These are phyloP conservation scores for Lottia gigantea DNA, from an alignment of 2,888 invertebrate genomes.

Conservation along the genomic window DNA sequence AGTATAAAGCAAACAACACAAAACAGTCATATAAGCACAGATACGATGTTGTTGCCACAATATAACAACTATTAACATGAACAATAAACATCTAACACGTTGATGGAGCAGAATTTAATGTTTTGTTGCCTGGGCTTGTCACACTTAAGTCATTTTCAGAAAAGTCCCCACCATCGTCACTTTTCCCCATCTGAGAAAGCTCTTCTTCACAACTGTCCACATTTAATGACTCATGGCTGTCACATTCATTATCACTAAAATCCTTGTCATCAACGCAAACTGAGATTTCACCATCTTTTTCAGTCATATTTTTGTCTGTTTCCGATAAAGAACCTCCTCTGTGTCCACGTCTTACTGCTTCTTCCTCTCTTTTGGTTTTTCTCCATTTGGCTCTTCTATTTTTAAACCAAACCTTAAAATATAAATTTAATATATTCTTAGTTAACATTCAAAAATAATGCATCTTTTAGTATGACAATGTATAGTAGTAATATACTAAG, in stretches of 20 bases:
- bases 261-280: constrained; percentile 22
- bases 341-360: constrained; percentile 42
- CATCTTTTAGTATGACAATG: no score
- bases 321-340: constrained; percentile 12
- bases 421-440: no score
- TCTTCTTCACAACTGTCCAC: constrained; percentile 6
- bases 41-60: no score
- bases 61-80: no score
- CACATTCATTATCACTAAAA: background rate
- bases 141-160: constrained; percentile 3
- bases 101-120: background rate
- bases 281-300: constrained; percentile 19
- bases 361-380: constrained; percentile 85
- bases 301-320: constrained; percentile 1
- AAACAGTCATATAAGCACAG: no score
- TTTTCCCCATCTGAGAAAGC: background rate
- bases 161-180: background rate
- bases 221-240: constrained; percentile 3
- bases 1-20: no score
- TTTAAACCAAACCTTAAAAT: constrained; percentile 91
- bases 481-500: no score
- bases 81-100: background rate
- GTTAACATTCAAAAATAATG: no score
- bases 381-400: constrained; percentile 96
- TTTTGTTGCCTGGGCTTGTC: background rate